phyloP scores from a whole-genome alignment of 2,797 vertebrate species.

The Megalops cyprinoides region DNA sequence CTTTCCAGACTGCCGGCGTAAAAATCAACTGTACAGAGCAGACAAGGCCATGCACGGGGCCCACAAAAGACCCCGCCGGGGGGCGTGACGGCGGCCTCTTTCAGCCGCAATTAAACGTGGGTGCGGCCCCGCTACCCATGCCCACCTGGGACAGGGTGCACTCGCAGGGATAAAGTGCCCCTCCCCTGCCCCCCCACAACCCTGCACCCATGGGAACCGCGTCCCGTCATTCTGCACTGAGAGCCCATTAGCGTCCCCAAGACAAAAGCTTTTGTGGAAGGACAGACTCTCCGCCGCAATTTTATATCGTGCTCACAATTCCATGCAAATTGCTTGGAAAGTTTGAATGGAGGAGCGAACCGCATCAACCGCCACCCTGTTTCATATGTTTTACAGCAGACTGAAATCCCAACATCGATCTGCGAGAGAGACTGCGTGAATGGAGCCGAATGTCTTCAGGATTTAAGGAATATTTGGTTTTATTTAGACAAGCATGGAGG shows the following conservation, averaged over 20 bases:
- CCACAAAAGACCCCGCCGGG: not conserved
- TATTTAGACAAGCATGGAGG: no score
- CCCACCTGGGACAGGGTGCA: no score
- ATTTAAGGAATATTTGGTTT: not conserved
- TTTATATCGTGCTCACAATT: conserved; percentile 41
- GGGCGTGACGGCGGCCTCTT: conserved; percentile 1
- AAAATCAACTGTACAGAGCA: not conserved
- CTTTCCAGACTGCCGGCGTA: not conserved
- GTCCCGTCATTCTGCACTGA: conserved; percentile 19
- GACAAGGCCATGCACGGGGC: not conserved
- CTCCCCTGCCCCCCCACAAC: not conserved
- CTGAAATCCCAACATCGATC: not conserved
- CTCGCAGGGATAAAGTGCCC: not conserved
- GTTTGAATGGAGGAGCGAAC: not conserved
- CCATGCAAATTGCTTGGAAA: conserved; percentile 12
- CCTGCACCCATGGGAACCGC: not conserved
- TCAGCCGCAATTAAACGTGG: not conserved
- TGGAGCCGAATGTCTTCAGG: not conserved
- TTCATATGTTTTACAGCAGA: not conserved
- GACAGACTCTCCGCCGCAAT: conserved; percentile 41
- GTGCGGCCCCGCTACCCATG: no score
- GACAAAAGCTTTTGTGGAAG: conserved; percentile 34
- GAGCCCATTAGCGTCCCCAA: conserved; percentile 48
- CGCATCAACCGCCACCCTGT: not conserved
- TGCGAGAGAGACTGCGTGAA: not conserved